Conservation (phyloP, 2,888 invertebrate species). For the Ophraella communa region DNA sequence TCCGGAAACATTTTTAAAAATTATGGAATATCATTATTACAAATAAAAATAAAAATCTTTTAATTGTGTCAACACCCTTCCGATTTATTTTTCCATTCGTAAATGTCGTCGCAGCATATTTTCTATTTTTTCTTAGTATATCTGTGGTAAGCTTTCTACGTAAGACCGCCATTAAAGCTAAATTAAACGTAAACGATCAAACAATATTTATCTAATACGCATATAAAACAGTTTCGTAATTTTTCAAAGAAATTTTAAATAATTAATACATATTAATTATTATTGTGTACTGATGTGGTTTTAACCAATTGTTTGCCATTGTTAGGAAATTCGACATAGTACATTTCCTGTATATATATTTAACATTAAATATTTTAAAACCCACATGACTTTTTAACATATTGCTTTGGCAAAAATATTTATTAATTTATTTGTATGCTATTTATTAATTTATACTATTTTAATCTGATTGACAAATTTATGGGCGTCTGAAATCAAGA, state of each 20-base stretch:
- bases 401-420: no score
- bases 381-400: no score
- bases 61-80: no score
- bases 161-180: not conserved
- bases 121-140: not conserved
- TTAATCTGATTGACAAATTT: not conserved
- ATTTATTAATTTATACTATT: no score
- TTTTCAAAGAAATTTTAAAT: not conserved
- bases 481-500: not conserved
- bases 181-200: not conserved
- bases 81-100: no score
- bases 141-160: not conserved
- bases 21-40: no score
- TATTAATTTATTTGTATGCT: no score
- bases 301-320: not conserved
- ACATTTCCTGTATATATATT: not conserved
- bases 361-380: not conserved
- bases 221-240: not conserved
- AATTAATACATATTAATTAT: not conserved
- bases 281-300: not conserved
- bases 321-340: not conserved
- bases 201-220: not conserved
- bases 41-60: no score
- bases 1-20: no score
- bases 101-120: not conserved